Percentiles rank a stretch among this genome's conserved stretches.
These are phyloP conservation scores for Cyprinodon variegatus DNA, from an alignment of 2,113 vertebrate species.

Conservation along the genomic window DNA sequence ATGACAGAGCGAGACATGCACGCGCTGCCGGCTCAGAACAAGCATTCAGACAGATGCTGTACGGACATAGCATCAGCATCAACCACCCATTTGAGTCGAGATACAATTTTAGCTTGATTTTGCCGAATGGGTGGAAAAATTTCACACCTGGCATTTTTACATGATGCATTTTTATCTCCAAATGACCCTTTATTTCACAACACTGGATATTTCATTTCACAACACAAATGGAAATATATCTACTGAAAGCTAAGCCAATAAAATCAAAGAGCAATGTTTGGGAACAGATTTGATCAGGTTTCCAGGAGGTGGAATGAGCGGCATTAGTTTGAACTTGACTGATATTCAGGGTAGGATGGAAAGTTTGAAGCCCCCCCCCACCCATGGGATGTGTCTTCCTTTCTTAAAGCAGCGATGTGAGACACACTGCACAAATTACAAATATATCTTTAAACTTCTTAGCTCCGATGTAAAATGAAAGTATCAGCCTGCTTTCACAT, in stretches of 20 bases:
- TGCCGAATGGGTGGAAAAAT: too few species aligned
- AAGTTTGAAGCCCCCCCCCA: constrained; percentile 12
- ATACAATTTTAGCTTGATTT: too few species aligned
- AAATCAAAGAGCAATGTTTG: constrained; percentile 7
- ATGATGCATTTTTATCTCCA: too few species aligned
- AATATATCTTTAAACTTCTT: constrained; percentile 16
- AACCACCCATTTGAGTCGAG: too few species aligned
- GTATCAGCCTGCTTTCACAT: constrained; percentile 31
- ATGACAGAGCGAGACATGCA: too few species aligned
- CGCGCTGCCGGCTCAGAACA: too few species aligned
- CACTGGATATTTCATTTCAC: too few species aligned
- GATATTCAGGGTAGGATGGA: background rate
- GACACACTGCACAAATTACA: background rate
- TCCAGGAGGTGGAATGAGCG: constrained; percentile 2
- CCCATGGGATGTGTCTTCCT: constrained; percentile 12
- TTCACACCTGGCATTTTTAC: too few species aligned
- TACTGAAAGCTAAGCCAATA: background rate
- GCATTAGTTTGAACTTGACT: background rate
- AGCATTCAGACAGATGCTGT: too few species aligned
- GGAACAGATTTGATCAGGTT: constrained; percentile 20
- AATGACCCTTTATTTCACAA: too few species aligned
- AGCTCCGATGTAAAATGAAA: constrained; percentile 8
- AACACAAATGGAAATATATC: background rate
- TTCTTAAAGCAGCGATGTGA: constrained; percentile 26
- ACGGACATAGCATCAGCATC: too few species aligned